Conservation (phyloP, 2,113 vertebrate species). For the Panurus biarmicus region DNA sequence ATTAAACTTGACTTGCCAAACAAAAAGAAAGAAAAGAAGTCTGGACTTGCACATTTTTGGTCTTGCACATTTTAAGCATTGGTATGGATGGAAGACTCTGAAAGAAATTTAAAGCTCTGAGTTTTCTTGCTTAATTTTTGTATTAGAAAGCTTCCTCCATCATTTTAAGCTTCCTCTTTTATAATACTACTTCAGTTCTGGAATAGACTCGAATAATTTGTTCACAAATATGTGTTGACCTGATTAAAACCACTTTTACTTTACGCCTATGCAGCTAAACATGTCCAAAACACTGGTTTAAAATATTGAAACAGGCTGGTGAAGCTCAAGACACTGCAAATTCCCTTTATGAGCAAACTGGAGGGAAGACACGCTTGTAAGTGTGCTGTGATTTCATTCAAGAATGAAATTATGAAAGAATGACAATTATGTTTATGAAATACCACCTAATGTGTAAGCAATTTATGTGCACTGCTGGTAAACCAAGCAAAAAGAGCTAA, state of each 20-base stretch:
- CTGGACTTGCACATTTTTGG: neutral
- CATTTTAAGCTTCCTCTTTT: neutral
- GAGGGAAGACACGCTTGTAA: neutral
- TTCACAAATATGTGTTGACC: neutral
- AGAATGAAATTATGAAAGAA: neutral
- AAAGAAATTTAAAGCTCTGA: neutral
- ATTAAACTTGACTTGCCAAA: conserved; percentile 1
- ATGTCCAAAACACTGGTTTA: neutral
- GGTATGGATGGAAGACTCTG: neutral
- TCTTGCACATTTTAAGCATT: neutral
- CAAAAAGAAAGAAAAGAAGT: neutral
- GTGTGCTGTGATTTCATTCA: neutral
- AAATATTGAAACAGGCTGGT: neutral
- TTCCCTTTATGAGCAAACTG: neutral
- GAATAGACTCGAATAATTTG: neutral
- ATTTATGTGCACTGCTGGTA: neutral
- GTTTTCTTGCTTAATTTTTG: neutral
- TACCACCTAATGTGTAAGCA: neutral
- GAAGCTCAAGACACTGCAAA: neutral
- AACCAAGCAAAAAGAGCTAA: neutral
- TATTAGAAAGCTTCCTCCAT: no score
- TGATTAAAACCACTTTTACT: neutral
- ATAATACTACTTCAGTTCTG: neutral
- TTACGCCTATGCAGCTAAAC: neutral
- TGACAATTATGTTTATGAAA: neutral